A percentile compares a stretch with the other conserved stretches of the same genome.
Evolutionary conservation across 35 echinoderm and acorn worm genomes (phyloP).

Genomic region (Ophioderma brevispina): DNA sequence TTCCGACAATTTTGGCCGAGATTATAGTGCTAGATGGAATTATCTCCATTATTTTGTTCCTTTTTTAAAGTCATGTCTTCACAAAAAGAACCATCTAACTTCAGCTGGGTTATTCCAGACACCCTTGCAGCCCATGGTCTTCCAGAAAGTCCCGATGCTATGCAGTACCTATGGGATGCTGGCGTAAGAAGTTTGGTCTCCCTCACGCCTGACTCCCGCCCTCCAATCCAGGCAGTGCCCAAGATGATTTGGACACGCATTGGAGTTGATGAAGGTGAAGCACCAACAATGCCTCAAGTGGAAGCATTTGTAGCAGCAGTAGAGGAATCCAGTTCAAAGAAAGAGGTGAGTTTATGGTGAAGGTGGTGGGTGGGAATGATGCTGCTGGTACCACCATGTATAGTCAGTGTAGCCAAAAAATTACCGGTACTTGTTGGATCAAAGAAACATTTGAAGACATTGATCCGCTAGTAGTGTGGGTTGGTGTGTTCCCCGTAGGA

Average conservation of each 20-base stretch:
- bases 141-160: slow-evolving; percentile 4
- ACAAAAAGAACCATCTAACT: slow-evolving; percentile 57
- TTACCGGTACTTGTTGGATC: too few species aligned
- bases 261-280: slow-evolving; percentile 47
- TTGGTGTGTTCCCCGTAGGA: too few species aligned
- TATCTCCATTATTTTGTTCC: too few species aligned
- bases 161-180: slow-evolving; percentile 49
- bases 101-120: slow-evolving; percentile 62
- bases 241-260: slow-evolving; percentile 44
- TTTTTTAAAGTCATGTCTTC: too few species aligned
- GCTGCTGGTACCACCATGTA: too few species aligned
- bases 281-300: slow-evolving; percentile 55
- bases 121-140: slow-evolving; percentile 62
- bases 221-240: slow-evolving; percentile 1
- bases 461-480: too few species aligned
- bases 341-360: slow-evolving; percentile 75
- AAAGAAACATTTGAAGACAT: too few species aligned
- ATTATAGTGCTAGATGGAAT: too few species aligned
- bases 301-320: slow-evolving; percentile 52
- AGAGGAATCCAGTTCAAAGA: slow-evolving; percentile 4
- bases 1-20: too few species aligned
- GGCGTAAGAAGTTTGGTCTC: slow-evolving; percentile 60
- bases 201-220: slow-evolving; percentile 21
- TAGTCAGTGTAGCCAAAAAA: too few species aligned
- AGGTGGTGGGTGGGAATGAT: too few species aligned